A percentile compares a stretch with the other conserved stretches of the same genome.
phyloP scores from a whole-genome alignment of 2,113 vertebrate genomes.

The Erythrolamprus reginae region DNA sequence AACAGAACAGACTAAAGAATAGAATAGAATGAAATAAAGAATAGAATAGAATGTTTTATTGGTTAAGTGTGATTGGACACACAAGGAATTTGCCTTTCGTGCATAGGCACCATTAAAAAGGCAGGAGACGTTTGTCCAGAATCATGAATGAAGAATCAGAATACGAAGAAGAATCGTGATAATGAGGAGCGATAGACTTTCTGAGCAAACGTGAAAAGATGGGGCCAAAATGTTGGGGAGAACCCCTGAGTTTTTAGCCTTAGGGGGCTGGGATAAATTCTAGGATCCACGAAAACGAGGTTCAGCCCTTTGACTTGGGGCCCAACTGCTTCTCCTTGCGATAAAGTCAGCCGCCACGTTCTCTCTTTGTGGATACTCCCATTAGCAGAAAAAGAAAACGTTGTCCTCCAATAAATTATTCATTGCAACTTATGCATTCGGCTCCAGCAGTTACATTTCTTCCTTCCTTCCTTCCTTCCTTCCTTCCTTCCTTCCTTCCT shows the following conservation, averaged over 20 bases:
- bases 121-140: too few species aligned
- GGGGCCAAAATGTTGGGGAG: not conserved
- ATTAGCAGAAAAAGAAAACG: not conserved
- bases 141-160: too few species aligned
- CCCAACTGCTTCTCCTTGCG: not conserved
- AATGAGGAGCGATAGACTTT: not conserved
- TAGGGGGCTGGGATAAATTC: not conserved
- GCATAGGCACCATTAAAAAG: too few species aligned
- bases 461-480: not conserved
- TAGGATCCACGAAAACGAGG: not conserved
- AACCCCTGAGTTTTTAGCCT: not conserved
- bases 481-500: too few species aligned
- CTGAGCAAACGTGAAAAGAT: not conserved
- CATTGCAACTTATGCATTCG: not conserved
- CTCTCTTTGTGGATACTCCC: not conserved
- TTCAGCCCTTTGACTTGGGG: not conserved
- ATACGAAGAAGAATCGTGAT: too few species aligned
- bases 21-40: too few species aligned
- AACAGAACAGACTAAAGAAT: too few species aligned
- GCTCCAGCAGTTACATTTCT: slow-evolving; percentile 4
- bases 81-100: too few species aligned
- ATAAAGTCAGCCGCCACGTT: not conserved
- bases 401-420: slow-evolving; percentile 4
- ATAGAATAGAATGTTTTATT: too few species aligned
- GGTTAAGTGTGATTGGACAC: too few species aligned